Conservation (phyloP, 1,140 invertebrate species). For the Stegodyphus dumicola region DNA sequence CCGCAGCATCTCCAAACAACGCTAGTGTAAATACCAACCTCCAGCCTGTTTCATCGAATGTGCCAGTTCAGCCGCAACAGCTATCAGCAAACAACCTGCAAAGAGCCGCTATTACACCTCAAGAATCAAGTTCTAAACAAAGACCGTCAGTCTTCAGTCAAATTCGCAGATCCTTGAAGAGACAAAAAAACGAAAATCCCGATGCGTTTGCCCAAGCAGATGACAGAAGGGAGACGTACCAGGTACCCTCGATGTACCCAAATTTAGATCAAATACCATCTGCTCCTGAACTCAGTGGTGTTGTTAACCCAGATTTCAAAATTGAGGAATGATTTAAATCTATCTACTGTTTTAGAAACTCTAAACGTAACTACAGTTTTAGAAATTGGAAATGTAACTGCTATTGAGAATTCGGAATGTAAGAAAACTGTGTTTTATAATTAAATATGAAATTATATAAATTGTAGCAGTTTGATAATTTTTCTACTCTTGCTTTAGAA, state of each 20-base stretch:
- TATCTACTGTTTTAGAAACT: no score
- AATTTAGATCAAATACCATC: conserved; percentile 1
- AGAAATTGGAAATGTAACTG: no score
- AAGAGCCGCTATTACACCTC: not conserved
- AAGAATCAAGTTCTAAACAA: not conserved
- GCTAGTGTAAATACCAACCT: not conserved
- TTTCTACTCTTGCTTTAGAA: no score
- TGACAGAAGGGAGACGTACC: not conserved
- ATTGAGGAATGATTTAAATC: not conserved
- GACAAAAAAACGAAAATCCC: not conserved
- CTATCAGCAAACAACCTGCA: not conserved
- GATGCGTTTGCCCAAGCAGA: not conserved
- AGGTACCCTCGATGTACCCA: conserved; percentile 45
- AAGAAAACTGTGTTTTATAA: no score
- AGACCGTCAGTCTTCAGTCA: conserved; percentile 5
- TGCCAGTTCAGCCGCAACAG: not conserved
- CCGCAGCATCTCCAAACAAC: not conserved
- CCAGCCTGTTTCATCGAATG: conserved; percentile 1
- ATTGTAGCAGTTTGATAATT: no score
- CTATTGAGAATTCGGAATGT: no score
- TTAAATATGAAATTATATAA: no score
- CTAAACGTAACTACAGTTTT: no score
- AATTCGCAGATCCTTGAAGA: conserved; percentile 16
- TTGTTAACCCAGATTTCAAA: not conserved
- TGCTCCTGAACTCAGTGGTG: not conserved